Evolutionary conservation across 1,140 invertebrate species (phyloP).

Genomic region (Papilio xuthus): DNA sequence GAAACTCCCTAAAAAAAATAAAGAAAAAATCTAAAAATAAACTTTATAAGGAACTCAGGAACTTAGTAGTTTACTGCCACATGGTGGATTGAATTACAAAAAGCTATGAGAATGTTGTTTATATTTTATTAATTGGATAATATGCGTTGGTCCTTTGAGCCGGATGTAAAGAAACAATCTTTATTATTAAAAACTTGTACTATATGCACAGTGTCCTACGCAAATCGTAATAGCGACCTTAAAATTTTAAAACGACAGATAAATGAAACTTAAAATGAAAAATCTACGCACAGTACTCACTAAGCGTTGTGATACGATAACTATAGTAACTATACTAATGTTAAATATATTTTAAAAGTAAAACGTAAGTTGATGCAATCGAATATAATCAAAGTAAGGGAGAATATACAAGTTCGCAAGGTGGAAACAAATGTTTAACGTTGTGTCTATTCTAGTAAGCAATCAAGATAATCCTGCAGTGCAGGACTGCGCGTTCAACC

Average conservation of each 20-base stretch:
- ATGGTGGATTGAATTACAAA: too few relatives aligned
- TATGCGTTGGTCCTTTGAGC: neutral
- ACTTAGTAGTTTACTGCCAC: too few relatives aligned
- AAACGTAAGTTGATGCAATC: neutral
- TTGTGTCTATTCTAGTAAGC: conserved; percentile 25
- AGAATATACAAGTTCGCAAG: neutral
- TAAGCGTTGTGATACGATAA: too few relatives aligned
- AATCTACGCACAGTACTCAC: neutral
- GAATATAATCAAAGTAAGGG: neutral
- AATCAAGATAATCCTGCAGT: conserved; percentile 33
- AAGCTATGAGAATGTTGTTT: neutral
- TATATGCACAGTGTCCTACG: too few relatives aligned
- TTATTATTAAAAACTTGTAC: too few relatives aligned
- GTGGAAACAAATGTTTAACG: conserved; percentile 30
- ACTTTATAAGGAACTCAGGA: too few relatives aligned
- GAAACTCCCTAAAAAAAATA: too few relatives aligned
- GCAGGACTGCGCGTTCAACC: conserved; percentile 29
- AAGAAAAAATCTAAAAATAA: too few relatives aligned
- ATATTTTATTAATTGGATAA: neutral
- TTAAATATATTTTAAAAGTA: too few relatives aligned
- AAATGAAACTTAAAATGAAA: neutral
- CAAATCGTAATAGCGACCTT: too few relatives aligned
- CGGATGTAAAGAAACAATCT: neutral
- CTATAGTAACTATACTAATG: too few relatives aligned
- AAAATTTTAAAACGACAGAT: too few relatives aligned